Evolutionary conservation across 2,888 invertebrate species (phyloP).

Genomic region (Eutolmus rufibarbis): DNA sequence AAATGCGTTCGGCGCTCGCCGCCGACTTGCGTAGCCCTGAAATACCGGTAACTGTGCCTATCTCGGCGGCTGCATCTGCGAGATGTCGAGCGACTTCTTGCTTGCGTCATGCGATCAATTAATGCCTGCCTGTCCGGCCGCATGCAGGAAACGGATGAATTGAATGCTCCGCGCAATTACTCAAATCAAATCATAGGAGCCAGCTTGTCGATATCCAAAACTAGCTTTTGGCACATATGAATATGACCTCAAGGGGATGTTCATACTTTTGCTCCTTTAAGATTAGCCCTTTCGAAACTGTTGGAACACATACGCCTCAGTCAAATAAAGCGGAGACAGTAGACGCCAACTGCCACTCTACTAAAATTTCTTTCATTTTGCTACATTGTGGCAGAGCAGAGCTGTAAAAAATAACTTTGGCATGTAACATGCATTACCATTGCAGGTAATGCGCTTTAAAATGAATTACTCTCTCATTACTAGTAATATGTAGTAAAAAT

Average conservation of each 20-base stretch:
- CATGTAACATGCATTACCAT: too few relatives aligned
- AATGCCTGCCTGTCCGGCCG: not conserved
- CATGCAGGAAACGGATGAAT: conserved; percentile 15
- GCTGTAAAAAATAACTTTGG: too few relatives aligned
- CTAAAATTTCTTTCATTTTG: too few relatives aligned
- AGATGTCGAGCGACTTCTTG: not conserved
- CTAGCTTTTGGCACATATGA: not conserved
- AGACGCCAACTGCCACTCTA: too few relatives aligned
- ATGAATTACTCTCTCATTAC: too few relatives aligned
- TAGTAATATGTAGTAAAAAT: too few relatives aligned
- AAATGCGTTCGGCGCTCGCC: not conserved
- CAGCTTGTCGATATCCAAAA: not conserved
- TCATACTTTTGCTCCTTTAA: not conserved
- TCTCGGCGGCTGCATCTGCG: not conserved
- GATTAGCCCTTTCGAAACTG: too few relatives aligned
- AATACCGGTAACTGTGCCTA: not conserved
- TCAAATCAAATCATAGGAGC: not conserved
- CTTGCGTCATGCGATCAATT: conserved; percentile 31
- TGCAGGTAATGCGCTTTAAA: too few relatives aligned
- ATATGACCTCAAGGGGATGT: not conserved
- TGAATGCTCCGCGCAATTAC: not conserved
- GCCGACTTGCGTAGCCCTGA: not conserved
- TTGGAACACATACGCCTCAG: too few relatives aligned
- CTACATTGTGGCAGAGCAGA: too few relatives aligned
- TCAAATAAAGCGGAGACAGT: too few relatives aligned